phyloP scores from a whole-genome alignment of 2,888 invertebrate genomes.

The Chesias legatella region DNA sequence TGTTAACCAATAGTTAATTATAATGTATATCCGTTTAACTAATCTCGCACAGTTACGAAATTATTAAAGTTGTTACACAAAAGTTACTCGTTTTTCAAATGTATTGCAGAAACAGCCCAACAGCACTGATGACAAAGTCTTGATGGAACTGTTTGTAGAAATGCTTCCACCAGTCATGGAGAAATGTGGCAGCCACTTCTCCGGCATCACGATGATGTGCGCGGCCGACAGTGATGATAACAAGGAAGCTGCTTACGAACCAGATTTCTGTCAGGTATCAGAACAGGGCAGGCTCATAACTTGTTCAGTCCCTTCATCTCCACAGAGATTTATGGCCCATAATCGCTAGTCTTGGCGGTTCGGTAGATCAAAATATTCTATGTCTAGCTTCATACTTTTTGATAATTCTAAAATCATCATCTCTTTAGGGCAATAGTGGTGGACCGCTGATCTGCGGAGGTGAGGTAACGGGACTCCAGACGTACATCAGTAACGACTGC shows the following conservation, averaged over 20 bases:
- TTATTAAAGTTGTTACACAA: no score
- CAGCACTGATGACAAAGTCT: slow-evolving; percentile 40
- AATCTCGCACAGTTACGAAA: no score
- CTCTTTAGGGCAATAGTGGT: slow-evolving; percentile 60
- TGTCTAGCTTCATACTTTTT: no score
- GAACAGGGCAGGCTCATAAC: no score
- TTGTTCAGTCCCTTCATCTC: no score
- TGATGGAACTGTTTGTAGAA: slow-evolving; percentile 52
- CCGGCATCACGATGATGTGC: slow-evolving; percentile 52
- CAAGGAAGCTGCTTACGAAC: slow-evolving; percentile 35
- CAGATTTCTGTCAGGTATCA: slow-evolving; percentile 52
- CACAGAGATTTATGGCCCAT: no score
- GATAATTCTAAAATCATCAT: background rate
- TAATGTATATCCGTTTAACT: no score
- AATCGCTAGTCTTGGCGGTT: no score
- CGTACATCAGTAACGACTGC: slow-evolving; percentile 59
- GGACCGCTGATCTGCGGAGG: slow-evolving; percentile 64
- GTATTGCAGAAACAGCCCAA: slow-evolving; percentile 39
- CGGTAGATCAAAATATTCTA: no score
- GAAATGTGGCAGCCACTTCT: slow-evolving; percentile 52
- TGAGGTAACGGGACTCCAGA: slow-evolving; percentile 58
- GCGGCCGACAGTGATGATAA: slow-evolving; percentile 44
- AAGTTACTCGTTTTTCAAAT: slow-evolving; percentile 2
- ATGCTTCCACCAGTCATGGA: slow-evolving; percentile 37
- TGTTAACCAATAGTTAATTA: no score